Percentiles rank a stretch among this genome's conserved stretches.
These are phyloP conservation scores for Takifugu bimaculatus DNA, from an alignment of 2,113 vertebrate species.

Conservation along the genomic window DNA sequence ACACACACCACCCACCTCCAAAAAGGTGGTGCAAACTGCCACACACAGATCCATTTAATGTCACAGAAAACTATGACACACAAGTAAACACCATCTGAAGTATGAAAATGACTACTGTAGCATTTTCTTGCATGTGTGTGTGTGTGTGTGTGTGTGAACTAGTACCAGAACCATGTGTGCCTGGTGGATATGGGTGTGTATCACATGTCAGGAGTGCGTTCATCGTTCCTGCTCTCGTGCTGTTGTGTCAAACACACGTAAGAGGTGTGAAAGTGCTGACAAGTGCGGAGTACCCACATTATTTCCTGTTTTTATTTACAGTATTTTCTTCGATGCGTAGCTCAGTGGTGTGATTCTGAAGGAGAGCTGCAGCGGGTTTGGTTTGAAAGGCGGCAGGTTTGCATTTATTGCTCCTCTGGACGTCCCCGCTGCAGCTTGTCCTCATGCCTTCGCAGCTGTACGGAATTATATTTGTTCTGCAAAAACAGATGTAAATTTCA, in stretches of 20 bases:
- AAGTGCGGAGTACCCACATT: not conserved
- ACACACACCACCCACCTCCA: not conserved
- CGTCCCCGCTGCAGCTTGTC: not conserved
- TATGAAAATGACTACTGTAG: not conserved
- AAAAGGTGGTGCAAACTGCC: too few relatives aligned
- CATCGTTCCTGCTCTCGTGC: not conserved
- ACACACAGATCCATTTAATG: too few relatives aligned
- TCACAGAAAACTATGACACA: not conserved
- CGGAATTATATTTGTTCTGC: not conserved
- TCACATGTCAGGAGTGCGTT: constrained; percentile 9
- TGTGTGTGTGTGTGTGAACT: constrained; percentile 1
- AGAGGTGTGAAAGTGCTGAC: constrained; percentile 29
- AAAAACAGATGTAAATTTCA: not conserved
- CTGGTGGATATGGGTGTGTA: constrained; percentile 21
- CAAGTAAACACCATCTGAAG: not conserved
- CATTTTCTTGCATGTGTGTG: not conserved
- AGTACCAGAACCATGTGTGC: constrained; percentile 3
- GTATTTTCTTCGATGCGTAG: not conserved
- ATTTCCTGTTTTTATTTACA: not conserved
- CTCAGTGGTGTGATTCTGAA: not conserved
- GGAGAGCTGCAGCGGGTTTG: not conserved
- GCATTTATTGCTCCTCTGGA: not conserved
- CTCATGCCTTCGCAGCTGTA: not conserved
- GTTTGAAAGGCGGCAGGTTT: constrained; percentile 6
- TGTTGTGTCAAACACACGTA: constrained; percentile 36